Percentiles rank a stretch among this genome's conserved stretches.
These are phyloP conservation scores for Motacilla alba DNA, from an alignment of 2,113 vertebrate genomes.

Conservation along the genomic window DNA sequence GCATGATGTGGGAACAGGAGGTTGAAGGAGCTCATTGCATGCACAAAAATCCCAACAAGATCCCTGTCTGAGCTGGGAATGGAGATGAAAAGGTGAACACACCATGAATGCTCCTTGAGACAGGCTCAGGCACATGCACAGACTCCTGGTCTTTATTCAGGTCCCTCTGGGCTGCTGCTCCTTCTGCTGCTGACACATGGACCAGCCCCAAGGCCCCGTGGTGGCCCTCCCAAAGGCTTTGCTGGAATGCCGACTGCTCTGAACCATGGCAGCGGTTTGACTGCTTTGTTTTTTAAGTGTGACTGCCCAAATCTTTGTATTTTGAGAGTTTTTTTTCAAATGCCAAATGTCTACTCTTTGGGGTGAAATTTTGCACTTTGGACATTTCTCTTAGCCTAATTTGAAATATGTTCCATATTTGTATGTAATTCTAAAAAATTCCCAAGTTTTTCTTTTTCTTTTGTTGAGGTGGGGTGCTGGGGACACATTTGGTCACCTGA, in stretches of 20 bases:
- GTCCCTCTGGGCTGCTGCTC: background rate
- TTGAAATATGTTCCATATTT: background rate
- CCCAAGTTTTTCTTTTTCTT: background rate
- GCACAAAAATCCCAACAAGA: background rate
- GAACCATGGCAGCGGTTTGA: rapidly evolving
- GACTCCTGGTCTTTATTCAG: background rate
- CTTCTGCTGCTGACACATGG: rapidly evolving
- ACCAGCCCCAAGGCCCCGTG: background rate
- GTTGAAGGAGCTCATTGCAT: rapidly evolving
- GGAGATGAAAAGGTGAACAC: background rate
- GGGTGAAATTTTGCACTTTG: background rate
- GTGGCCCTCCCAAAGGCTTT: background rate
- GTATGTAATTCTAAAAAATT: too few relatives aligned
- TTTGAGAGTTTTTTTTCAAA: background rate
- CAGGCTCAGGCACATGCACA: background rate
- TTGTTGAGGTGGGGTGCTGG: background rate
- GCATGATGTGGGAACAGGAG: background rate
- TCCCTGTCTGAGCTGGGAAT: background rate
- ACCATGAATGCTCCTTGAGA: background rate
- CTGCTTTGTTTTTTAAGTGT: background rate
- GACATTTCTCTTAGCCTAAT: background rate
- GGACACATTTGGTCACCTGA: background rate
- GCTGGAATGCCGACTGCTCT: background rate
- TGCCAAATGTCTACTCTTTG: background rate
- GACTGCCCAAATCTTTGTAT: background rate